Base-by-base conservation (phyloP, 2,797 vertebrate species). In the Ficedula albicollis region DNA sequence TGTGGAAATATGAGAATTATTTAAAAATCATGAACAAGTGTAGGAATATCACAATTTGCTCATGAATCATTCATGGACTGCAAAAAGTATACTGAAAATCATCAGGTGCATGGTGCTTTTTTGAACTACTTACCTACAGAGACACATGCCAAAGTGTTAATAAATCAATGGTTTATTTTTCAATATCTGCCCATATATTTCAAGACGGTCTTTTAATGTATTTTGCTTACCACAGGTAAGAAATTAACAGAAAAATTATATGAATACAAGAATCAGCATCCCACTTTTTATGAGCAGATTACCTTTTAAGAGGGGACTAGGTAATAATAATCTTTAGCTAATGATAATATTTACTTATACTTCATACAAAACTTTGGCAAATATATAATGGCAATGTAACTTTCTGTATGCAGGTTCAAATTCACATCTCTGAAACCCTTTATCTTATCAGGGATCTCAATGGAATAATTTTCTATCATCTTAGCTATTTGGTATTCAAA, bases 401-500 rank as follows among this genome's bases (percentile, higher is more conserved):
- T 81, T 90, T 55, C 54, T 66, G 32, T 66, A 67, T 49, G 48
- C 6, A 83, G 26, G n/a, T 88, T 90, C 73, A 84, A 94, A 95
- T 80, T 81, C 21, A 76, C 17, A 70, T 95, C 46, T 27, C 22
- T 44, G 54, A 94, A 91, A 26, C 12, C 14, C 4, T 66, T 84
- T 89, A 89, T 72, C 36, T 81, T 92, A 96, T 89, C 73, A 73
- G 17, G 18, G 11, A 81, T 89, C 60, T 95, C 90, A 67, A 88
- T 74, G 29, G 49, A 89, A 95, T 84, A 78, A 74, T 32, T 67
- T 83, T 83, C 66, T 91, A 87, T 82, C 69, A 46, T 84, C 84
- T 78, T 85, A 62, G 13, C 52, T 95, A 78, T 87, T 93, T 74
- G 38, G 56, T 56, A 84, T 95, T 94, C 84, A 83, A 67, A 87